Evolutionary conservation across 2,113 vertebrate genomes (phyloP).

Genomic region (Pseudois nayaur): DNA sequence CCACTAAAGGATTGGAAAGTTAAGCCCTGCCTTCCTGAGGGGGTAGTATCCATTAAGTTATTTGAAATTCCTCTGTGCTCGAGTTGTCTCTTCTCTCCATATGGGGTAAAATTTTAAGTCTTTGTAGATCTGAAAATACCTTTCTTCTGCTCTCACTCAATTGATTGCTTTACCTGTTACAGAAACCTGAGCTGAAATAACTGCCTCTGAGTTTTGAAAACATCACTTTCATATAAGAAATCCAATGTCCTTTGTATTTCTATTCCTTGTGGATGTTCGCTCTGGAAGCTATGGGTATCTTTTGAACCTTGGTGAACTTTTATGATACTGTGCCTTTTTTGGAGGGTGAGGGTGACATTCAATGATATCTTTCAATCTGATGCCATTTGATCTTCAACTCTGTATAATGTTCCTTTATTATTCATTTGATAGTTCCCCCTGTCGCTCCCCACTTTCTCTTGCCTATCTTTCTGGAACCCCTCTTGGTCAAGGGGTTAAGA

Average conservation of each 20-base stretch:
- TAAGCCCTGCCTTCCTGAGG: not conserved
- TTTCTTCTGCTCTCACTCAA: not conserved
- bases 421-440: not conserved
- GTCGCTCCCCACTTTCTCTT: not conserved
- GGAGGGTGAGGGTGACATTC: not conserved
- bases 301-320: not conserved
- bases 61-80: not conserved
- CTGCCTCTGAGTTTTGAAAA: not conserved
- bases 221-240: not conserved
- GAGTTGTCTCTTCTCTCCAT: not conserved
- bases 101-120: not conserved
- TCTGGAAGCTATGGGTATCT: not conserved
- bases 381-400: not conserved
- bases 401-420: not conserved
- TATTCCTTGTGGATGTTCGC: not conserved
- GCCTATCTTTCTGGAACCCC: not conserved
- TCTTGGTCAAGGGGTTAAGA: not conserved
- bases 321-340: not conserved
- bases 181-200: not conserved
- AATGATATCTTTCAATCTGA: not conserved
- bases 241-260: not conserved
- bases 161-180: not conserved
- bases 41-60: not conserved
- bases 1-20: not conserved
- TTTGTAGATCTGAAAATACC: not conserved